Percentiles rank a stretch among this genome's conserved stretches.
Evolutionary conservation across 1,140 invertebrate genomes (phyloP).

Genomic region (Meloidogyne chitwoodi): DNA sequence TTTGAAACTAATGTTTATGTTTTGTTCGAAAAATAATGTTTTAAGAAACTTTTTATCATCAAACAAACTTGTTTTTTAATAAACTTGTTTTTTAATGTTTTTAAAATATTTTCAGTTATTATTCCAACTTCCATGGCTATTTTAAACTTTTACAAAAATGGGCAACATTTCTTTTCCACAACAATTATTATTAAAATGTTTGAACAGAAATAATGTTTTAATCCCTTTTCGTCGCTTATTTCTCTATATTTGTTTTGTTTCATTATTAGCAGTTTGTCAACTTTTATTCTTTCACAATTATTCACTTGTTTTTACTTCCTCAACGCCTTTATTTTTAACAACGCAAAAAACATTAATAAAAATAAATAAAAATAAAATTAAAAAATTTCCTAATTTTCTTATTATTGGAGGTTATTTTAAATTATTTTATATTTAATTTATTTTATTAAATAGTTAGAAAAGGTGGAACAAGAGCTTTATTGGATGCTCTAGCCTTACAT

Average conservation of each 20-base stretch:
- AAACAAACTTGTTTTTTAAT: background rate
- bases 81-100: background rate
- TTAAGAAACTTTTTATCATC: background rate
- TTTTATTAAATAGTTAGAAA: too few relatives aligned
- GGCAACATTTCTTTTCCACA: background rate
- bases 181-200: background rate
- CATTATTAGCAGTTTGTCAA: background rate
- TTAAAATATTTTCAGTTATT: background rate
- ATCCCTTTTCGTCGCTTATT: background rate
- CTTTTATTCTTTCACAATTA: background rate
- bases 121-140: background rate
- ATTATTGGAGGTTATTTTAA: too few relatives aligned
- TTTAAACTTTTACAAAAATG: background rate
- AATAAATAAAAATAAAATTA: background rate
- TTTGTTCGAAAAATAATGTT: too few relatives aligned
- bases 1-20: too few relatives aligned
- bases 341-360: background rate
- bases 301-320: too few relatives aligned
- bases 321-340: background rate
- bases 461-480: conserved; percentile 62
- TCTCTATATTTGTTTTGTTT: background rate
- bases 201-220: background rate
- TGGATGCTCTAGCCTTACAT: conserved; percentile 62
- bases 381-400: too few relatives aligned
- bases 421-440: too few relatives aligned